Evolutionary conservation across 2,888 invertebrate species (phyloP).

Genomic region (Lutraria lutraria): DNA sequence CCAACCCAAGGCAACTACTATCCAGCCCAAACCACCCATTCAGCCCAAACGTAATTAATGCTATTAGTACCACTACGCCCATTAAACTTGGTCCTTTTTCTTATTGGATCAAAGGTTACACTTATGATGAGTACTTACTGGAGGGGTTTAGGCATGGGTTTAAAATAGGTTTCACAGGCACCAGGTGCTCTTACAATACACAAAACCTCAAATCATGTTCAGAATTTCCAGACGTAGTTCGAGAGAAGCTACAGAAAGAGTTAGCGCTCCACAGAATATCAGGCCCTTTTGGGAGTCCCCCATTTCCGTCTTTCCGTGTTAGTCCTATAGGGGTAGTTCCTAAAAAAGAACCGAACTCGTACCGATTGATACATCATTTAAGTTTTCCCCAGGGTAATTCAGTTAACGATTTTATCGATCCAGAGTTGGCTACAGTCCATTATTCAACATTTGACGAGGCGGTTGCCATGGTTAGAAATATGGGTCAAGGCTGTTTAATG

Average conservation of each 20-base stretch:
- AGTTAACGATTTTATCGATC: slow-evolving; percentile 59
- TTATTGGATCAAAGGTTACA: slow-evolving; percentile 1
- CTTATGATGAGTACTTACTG: neutral
- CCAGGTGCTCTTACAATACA: neutral
- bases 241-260: slow-evolving; percentile 16
- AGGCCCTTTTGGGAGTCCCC: neutral
- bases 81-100: neutral
- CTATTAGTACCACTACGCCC: neutral
- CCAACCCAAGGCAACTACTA: neutral
- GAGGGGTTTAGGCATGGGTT: slow-evolving; percentile 41
- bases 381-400: slow-evolving; percentile 52
- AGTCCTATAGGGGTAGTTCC: slow-evolving; percentile 60
- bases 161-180: slow-evolving; percentile 31
- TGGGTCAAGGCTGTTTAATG: slow-evolving; percentile 38
- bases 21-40: neutral
- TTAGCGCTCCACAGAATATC: neutral
- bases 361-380: slow-evolving; percentile 61
- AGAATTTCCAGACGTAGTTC: slow-evolving; percentile 24
- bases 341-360: slow-evolving; percentile 51
- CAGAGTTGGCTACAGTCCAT: slow-evolving; percentile 27
- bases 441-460: slow-evolving; percentile 46
- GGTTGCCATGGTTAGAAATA: neutral
- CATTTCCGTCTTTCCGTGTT: slow-evolving; percentile 25
- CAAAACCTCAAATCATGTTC: slow-evolving; percentile 33
- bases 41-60: neutral